Base-by-base conservation (phyloP, 2,888 invertebrate genomes). In the Pomacea canaliculata region DNA sequence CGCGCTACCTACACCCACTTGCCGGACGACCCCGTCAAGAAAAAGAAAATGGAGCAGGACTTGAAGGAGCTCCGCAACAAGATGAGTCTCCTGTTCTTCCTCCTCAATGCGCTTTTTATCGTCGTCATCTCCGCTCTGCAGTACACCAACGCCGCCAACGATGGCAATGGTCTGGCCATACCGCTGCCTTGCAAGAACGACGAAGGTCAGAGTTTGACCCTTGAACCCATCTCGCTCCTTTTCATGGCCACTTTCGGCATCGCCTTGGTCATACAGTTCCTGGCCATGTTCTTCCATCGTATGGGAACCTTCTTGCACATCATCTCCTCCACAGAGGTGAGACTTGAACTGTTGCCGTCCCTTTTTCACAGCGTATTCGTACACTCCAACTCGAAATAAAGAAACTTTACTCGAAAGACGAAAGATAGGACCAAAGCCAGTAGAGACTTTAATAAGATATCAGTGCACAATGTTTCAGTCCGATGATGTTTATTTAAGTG, bases 231-330 rank as follows among this genome's bases (percentile, higher is more conserved):
- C 62, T 85, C 86, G 93, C 92, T 99, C 78, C 96, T 99, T 27
- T 98, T 99, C 89, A 97, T 99, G 85, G 96, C 97, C 92, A 98
- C 98, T 93, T 99, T 98, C 92, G 97, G 97, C 59, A 93, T 97
- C 86, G 97, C 98, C 92, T 93, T 99, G 91, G 93, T 97, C 62
- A 97, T 99, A 85, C 98, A 99, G 92, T 98, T 98, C 91, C 93
- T 95, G 73, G 98, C 97, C 85, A 99, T 99, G 99, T 93, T 99
- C 93, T 97, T 98, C 94, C 78, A 78, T 37, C 94, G 99, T 86
- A 97, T 98, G 89, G 97, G 97, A 89, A 99, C 99, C 3, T 92
- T 99, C 79, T 96, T 98, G 9, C 98, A 99, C 90, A 98, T 99
- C 89, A 93, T 99, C 89, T 95, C 98, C 70, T 97, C 98, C 7